Conservation (phyloP, 2,113 vertebrate genomes). For the Sebastes fasciatus region DNA sequence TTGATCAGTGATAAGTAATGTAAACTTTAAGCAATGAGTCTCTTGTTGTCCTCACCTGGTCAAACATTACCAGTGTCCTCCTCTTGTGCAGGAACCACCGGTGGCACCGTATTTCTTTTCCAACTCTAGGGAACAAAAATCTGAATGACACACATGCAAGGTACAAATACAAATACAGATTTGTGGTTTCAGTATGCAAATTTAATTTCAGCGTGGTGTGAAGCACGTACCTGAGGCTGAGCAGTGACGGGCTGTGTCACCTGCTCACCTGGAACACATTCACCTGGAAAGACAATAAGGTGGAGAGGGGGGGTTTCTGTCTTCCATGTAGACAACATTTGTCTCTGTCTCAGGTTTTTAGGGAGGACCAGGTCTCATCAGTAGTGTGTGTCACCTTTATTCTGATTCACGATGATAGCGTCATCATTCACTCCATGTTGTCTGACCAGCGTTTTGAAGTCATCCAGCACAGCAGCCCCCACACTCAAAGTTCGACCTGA, state of each 20-base stretch:
- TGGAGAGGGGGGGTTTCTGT: not conserved
- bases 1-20: not conserved
- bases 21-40: not conserved
- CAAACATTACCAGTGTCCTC: not conserved
- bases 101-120: not conserved
- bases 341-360: not conserved
- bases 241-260: not conserved
- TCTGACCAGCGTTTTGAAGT: slow-evolving; percentile 85
- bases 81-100: not conserved
- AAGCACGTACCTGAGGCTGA: slow-evolving; percentile 50
- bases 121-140: not conserved
- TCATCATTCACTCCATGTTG: slow-evolving; percentile 82
- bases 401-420: slow-evolving; percentile 80
- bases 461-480: slow-evolving; percentile 74
- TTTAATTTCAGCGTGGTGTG: not conserved
- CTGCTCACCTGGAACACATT: slow-evolving; percentile 69
- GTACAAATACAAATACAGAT: not conserved
- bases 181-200: not conserved
- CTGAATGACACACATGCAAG: not conserved
- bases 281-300: slow-evolving; percentile 34
- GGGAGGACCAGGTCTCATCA: not conserved
- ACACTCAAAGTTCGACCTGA: slow-evolving; percentile 85
- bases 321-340: not conserved
- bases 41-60: slow-evolving; percentile 5
- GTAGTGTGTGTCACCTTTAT: slow-evolving; percentile 81